Evolutionary conservation across 2,888 invertebrate genomes (phyloP), one percentile per base, ranked within the genome.

Genomic region (Xestia sexstrigata): DNA sequence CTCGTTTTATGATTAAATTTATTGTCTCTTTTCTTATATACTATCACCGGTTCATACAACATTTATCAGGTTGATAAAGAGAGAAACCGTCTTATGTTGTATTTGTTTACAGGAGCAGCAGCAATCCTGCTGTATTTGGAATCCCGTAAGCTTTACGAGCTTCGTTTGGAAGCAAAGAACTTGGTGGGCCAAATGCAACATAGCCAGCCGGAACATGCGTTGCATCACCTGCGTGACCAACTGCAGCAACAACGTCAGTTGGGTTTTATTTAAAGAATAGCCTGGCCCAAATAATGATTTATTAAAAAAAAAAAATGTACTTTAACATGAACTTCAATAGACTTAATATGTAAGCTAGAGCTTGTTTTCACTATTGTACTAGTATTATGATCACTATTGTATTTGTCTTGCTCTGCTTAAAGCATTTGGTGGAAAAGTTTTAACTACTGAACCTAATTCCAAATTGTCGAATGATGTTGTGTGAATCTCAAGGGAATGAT

Each of bases 151-250:
- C 97, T 98, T 49, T 98, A 98, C 88, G 98, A 98, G 90, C 93
- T 98, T 78, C 97, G 98, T 63, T 97, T 97, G 68, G 98, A 98
- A 93, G 98, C 98, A 63, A 98, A 98, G 91, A 98, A 98, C 95
- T 97, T 99, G n/a, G 98, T 99, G 6, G 98, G 98, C 96, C 99
- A 99, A 93, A 99, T 99, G 98, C 98, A 99, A 90, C 97, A 98
- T 94, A 97, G 98, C 82, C 98, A 98, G 89, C 96, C 97, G 0
- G 97, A 97, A 84, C 96, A 97, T 82, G 95, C 96, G 0, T 84
- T 96, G 78, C 95, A 96, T 62, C 96, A 96, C 77, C 89, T 96
- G 60, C 93, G 96, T 2, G 94, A 95, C 30, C 96, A 96, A 84
- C 85, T 96, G 79, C 96, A 96, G 71, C 95, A 95, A 75, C 96